Evolutionary conservation across 1,140 invertebrate genomes (phyloP).

Genomic region (Bacillus rossius): DNA sequence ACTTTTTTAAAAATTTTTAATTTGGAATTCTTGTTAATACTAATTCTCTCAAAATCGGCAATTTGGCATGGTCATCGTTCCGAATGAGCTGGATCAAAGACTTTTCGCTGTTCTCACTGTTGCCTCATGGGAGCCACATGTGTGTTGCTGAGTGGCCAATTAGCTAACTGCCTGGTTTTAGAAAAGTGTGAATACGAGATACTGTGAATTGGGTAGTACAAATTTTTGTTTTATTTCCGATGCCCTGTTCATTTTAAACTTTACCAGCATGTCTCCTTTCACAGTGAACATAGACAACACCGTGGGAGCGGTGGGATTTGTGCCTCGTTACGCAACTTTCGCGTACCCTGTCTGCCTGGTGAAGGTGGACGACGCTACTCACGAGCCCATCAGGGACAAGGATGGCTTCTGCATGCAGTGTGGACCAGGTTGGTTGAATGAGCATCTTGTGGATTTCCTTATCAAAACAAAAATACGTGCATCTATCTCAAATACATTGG

Average conservation of each 20-base stretch:
- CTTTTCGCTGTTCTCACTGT: too few relatives aligned
- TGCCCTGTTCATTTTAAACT: too few relatives aligned
- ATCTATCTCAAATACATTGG: not conserved
- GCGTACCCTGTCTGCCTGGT: slow-evolving; percentile 70
- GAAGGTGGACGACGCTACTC: slow-evolving; percentile 74
- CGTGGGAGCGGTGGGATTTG: slow-evolving; percentile 89
- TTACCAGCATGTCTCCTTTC: too few relatives aligned
- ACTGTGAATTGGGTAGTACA: not conserved
- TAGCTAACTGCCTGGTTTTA: too few relatives aligned
- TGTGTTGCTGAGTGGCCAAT: too few relatives aligned
- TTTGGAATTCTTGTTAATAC: too few relatives aligned
- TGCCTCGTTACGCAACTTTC: slow-evolving; percentile 60
- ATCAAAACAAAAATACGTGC: slow-evolving; percentile 6
- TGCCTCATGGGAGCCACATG: too few relatives aligned
- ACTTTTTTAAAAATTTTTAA: too few relatives aligned
- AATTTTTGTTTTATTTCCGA: not conserved
- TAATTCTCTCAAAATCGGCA: too few relatives aligned
- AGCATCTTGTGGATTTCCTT: not conserved
- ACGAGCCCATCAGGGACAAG: slow-evolving; percentile 65
- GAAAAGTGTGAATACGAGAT: too few relatives aligned
- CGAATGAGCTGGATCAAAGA: too few relatives aligned
- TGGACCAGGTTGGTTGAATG: slow-evolving; percentile 52
- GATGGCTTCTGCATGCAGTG: slow-evolving; percentile 77
- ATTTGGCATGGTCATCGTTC: too few relatives aligned
- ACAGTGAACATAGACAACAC: slow-evolving; percentile 89